Base-by-base conservation (phyloP, 1,140 invertebrate species). In the Physella acuta region DNA sequence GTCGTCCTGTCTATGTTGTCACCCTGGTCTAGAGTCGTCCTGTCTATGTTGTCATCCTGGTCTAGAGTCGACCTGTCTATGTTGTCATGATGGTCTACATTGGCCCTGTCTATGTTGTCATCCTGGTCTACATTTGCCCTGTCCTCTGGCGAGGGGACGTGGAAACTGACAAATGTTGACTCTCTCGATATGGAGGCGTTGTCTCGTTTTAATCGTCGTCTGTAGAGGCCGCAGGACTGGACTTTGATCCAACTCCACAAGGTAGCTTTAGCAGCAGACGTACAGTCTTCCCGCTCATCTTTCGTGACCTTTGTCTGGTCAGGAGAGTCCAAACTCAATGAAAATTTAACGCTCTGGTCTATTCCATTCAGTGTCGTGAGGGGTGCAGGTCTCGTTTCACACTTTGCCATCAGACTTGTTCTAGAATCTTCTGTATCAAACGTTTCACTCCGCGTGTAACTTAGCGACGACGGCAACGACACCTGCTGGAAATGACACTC, bases 401-500 rank as follows among this genome's bases (percentile, higher is more conserved):
- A 62, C 2, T 31, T n/a, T 37, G 33, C 28, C 2, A 30, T 4
- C n/a, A 17, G 33, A 20, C 16, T 34, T 34, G 33, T 34, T 20
- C 17, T 34, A 5, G 3, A 17, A 3, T 33, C 31, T 2, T 33
- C 30, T 1, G 2, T 2, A 34, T 30, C 3, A 2, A 14, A 33
- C 0, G 17, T 8, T 5, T 58, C 56, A 4, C 20, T 20, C 3
- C 17, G 8, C 2, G 36, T 44, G 16, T 5, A 44, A 1, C 34
- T 44, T 3, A 62, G 44, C 1, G 60, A 8, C 2, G 20, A 26
- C 36, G 58, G 37, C 3, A 24, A 16, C 17, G n/a, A 39, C 24
- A 28, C 14, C n/a, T 62, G 36, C 3, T 37, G 60, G 11, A 62
- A 44, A 2, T 34, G 60, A n/a, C 60, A 62, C 36, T 62, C 60